phyloP scores from a whole-genome alignment of 2,888 invertebrate species.

The Tenthredo mesomela region DNA sequence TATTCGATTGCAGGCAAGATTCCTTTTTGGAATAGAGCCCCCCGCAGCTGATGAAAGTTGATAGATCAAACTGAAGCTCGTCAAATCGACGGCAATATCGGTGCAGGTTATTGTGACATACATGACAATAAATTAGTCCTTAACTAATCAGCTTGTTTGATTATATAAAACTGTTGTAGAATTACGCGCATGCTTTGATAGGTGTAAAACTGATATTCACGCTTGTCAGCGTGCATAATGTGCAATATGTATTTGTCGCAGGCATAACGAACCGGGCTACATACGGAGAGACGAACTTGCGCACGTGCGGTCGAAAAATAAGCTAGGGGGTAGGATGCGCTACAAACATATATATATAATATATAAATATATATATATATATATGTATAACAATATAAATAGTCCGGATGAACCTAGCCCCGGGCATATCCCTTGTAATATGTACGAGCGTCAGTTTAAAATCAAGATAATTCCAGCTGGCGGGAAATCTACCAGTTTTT shows the following conservation, averaged over 20 bases:
- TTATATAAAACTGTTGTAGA: conserved; percentile 12
- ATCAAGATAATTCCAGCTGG: neutral
- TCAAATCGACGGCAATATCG: neutral
- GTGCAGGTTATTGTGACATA: neutral
- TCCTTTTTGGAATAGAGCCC: neutral
- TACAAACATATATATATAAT: neutral
- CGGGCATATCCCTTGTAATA: neutral
- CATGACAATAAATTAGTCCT: conserved; percentile 19
- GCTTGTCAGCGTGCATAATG: conserved; percentile 65
- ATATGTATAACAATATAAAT: too few relatives aligned
- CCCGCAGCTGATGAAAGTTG: neutral
- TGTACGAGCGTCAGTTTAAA: neutral
- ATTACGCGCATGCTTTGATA: conserved; percentile 49
- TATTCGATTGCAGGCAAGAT: neutral
- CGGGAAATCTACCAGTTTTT: neutral
- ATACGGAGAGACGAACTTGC: conserved; percentile 52
- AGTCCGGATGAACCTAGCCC: neutral
- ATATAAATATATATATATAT: too few relatives aligned
- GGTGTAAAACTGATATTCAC: conserved; percentile 70
- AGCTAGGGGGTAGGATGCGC: neutral
- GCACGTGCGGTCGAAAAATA: conserved; percentile 64
- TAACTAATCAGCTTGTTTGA: conserved; percentile 15
- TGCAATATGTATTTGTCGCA: conserved; percentile 63
- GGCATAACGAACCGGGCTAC: conserved; percentile 67
- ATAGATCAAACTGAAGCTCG: neutral